phyloP scores from a whole-genome alignment of 2,797 vertebrate genomes.

The Sebastes minor region DNA sequence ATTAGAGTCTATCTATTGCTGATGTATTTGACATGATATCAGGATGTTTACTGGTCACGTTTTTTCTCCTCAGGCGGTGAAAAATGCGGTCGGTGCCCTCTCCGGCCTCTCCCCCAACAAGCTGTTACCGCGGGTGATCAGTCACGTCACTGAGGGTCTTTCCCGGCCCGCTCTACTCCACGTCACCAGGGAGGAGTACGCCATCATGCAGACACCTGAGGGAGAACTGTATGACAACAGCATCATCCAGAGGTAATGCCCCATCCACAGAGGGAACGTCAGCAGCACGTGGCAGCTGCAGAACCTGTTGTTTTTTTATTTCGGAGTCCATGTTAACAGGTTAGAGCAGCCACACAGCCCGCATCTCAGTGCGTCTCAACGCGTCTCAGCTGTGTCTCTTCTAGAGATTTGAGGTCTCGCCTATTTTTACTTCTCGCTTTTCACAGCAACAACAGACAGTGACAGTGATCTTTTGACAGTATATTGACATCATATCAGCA shows the following conservation, averaged over 20 bases:
- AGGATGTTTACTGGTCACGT: not conserved
- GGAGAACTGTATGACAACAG: slow-evolving; percentile 94
- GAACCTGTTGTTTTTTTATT: too few species aligned
- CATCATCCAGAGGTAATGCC: slow-evolving; percentile 91
- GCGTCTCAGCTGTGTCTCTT: too few species aligned
- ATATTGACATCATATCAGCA: too few species aligned
- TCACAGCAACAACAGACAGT: not conserved
- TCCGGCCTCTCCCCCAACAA: slow-evolving; percentile 87
- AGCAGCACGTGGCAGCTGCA: too few species aligned
- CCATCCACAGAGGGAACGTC: too few species aligned
- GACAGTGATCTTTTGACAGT: too few species aligned
- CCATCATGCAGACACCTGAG: slow-evolving; percentile 92
- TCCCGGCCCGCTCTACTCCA: slow-evolving; percentile 85
- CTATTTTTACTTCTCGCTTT: too few species aligned
- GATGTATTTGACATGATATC: not conserved
- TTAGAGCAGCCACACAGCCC: too few species aligned
- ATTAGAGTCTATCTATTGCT: not conserved
- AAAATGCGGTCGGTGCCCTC: slow-evolving; percentile 91
- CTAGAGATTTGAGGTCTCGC: too few species aligned
- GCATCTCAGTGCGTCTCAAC: too few species aligned
- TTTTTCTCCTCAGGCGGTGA: slow-evolving; percentile 82
- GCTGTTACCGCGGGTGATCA: slow-evolving; percentile 89
- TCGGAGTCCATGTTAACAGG: too few species aligned
- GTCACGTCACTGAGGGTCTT: slow-evolving; percentile 83
- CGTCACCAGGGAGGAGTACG: slow-evolving; percentile 92